These are phyloP conservation scores for Toxotes jaculatrix DNA, from an alignment of 2,113 vertebrate species.

Conservation along the genomic window DNA sequence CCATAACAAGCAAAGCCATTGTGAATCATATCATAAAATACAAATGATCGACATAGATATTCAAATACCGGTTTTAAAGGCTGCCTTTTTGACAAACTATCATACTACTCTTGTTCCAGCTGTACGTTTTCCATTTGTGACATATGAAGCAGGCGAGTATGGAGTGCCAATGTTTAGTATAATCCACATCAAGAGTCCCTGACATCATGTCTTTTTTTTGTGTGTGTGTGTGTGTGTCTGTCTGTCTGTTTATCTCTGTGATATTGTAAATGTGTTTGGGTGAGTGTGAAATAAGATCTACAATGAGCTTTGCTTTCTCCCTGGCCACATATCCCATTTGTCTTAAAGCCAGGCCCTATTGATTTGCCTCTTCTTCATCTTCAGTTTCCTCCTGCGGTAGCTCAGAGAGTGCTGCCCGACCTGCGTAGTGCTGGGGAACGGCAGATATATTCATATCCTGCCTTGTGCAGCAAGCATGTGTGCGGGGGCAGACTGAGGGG, in stretches of 20 bases:
- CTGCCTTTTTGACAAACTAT: background rate
- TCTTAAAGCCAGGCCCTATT: conserved; percentile 45
- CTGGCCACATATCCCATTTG: conserved; percentile 32
- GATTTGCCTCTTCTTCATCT: conserved; percentile 52
- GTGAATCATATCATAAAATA: background rate
- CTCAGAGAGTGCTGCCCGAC: conserved; percentile 37
- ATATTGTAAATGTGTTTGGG: conserved; percentile 41
- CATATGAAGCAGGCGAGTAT: background rate
- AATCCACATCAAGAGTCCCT: background rate
- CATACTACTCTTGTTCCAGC: background rate
- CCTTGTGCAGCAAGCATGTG: conserved; percentile 65
- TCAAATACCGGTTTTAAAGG: background rate
- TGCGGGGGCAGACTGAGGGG: conserved; percentile 67
- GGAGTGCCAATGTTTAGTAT: background rate
- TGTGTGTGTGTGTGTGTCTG: background rate
- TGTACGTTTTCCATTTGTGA: background rate
- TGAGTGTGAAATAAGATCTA: conserved; percentile 44
- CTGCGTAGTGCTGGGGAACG: conserved; percentile 23
- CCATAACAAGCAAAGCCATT: background rate
- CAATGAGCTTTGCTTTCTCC: conserved; percentile 19
- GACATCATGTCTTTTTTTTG: background rate
- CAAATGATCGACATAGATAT: background rate
- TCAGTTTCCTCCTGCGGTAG: conserved; percentile 49
- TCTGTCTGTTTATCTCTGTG: conserved; percentile 2
- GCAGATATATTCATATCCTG: conserved; percentile 63